A percentile compares a stretch with the other conserved stretches of the same genome.
Evolutionary conservation across 2,113 vertebrate genomes (phyloP).

Genomic region (Microtus montanus): DNA sequence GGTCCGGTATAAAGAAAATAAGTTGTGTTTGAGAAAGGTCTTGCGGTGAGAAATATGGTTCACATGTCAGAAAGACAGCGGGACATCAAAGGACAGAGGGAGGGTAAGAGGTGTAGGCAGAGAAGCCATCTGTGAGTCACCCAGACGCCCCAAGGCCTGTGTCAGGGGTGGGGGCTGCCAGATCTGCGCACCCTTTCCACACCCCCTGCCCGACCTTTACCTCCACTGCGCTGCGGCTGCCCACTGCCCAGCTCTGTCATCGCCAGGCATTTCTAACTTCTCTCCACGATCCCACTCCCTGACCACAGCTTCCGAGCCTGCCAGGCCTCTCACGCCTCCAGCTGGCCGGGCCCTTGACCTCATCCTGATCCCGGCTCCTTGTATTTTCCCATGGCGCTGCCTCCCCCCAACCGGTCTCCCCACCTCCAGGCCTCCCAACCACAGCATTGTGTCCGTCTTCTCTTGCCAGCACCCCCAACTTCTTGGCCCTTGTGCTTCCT

Average conservation of each 20-base stretch:
- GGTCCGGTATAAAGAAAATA: not conserved
- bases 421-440: not conserved
- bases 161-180: not conserved
- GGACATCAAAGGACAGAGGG: fast-evolving
- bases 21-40: not conserved
- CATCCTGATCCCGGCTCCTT: not conserved
- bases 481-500: conserved; percentile 53
- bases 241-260: conserved; percentile 51
- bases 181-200: not conserved
- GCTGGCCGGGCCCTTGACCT: conserved; percentile 14
- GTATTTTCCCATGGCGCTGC: not conserved
- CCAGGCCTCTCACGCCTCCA: conserved; percentile 38
- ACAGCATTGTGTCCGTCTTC: fast-evolving
- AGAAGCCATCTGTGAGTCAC: not conserved
- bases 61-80: not conserved
- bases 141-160: not conserved
- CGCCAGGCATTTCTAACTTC: not conserved
- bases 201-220: conserved; percentile 6
- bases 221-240: conserved; percentile 32
- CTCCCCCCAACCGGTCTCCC: not conserved
- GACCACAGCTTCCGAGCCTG: conserved; percentile 70
- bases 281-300: not conserved
- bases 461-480: not conserved
- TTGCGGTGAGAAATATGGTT: fast-evolving
- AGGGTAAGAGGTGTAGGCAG: not conserved